Conservation (phyloP, 2,888 invertebrate genomes). For the Dicycla oo region DNA sequence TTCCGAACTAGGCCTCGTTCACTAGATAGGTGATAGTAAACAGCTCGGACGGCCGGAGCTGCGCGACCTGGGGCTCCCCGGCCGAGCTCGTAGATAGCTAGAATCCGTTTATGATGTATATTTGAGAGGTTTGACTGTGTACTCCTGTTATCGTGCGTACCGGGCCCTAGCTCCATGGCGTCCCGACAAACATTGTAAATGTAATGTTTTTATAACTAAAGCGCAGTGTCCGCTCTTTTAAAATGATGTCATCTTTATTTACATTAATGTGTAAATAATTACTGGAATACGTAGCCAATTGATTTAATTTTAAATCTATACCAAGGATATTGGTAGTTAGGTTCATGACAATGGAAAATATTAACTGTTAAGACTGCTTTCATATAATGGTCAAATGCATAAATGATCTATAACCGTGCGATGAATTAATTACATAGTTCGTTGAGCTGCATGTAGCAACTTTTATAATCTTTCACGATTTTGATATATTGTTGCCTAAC, state of each 20-base stretch:
- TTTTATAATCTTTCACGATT: constrained; percentile 20
- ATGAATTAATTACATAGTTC: constrained; percentile 23
- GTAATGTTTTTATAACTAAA: constrained; percentile 61
- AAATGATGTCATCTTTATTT: constrained; percentile 61
- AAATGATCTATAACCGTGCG: constrained; percentile 35
- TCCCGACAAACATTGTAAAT: constrained; percentile 51
- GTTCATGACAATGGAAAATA: constrained; percentile 60
- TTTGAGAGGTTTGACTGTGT: constrained; percentile 59
- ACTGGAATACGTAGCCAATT: constrained; percentile 50
- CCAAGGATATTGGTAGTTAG: constrained; percentile 56
- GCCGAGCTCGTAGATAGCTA: constrained; percentile 59
- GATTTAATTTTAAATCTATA: constrained; percentile 57
- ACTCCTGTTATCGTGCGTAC: constrained; percentile 36
- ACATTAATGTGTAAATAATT: constrained; percentile 47
- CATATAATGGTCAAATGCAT: constrained; percentile 51
- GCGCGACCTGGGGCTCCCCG: constrained; percentile 4
- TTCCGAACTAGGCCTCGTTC: constrained; percentile 53
- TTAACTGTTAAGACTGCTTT: constrained; percentile 60
- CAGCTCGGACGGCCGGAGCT: constrained; percentile 12
- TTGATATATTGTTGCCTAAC: constrained; percentile 18
- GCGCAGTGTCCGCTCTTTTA: constrained; percentile 42
- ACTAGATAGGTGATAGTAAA: constrained; percentile 54
- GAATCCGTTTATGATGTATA: constrained; percentile 58
- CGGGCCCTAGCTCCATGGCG: constrained; percentile 32
- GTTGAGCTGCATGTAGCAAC: constrained; percentile 27